Evolutionary conservation across 2,113 vertebrate genomes (phyloP).

Genomic region (Hystrix brachyura): DNA sequence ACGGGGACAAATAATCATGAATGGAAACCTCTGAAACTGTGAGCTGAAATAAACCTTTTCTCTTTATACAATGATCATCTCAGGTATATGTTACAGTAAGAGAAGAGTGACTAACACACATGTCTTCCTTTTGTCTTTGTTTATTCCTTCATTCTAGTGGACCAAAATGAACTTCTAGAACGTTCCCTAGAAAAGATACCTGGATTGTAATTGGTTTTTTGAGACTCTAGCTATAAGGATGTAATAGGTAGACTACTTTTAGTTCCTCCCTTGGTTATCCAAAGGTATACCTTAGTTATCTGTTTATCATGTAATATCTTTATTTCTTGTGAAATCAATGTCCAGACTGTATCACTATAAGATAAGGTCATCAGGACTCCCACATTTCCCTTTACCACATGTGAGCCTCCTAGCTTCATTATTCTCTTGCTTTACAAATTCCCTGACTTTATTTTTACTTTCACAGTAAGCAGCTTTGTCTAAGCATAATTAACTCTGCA

Average conservation of each 20-base stretch:
- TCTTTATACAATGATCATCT: background rate
- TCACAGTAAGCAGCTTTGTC: background rate
- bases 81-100: background rate
- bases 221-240: background rate
- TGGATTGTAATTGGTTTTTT: background rate
- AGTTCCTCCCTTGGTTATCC: background rate
- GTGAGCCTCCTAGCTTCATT: background rate
- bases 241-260: background rate
- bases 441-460: background rate
- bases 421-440: background rate
- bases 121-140: background rate
- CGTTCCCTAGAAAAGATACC: background rate
- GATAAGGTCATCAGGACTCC: background rate
- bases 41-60: background rate
- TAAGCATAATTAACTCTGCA: background rate
- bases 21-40: background rate
- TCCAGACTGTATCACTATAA: background rate
- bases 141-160: background rate
- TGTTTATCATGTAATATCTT: background rate
- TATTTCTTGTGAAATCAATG: constrained; percentile 8
- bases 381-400: background rate
- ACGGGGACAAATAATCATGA: fast-evolving
- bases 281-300: background rate
- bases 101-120: background rate
- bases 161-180: background rate